Evolutionary conservation across 2,888 invertebrate genomes (phyloP).

Genomic region (Andrena marginata): DNA sequence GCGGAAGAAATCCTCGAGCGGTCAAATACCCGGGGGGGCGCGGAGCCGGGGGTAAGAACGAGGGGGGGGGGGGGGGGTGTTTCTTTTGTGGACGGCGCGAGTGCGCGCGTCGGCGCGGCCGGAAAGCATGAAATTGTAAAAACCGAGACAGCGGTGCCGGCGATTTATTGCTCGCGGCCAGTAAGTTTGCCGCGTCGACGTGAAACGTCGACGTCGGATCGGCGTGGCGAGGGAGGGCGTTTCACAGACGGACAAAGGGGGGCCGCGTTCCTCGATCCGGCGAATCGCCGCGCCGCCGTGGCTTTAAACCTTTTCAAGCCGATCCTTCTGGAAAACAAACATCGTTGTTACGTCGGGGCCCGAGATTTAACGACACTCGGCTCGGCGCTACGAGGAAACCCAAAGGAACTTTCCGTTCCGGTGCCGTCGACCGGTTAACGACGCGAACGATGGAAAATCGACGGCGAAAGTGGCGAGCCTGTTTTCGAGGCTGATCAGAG

Average conservation of each 20-base stretch:
- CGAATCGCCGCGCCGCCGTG: background rate
- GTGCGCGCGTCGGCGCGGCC: slow-evolving; percentile 30
- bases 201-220: background rate
- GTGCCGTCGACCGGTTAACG: background rate
- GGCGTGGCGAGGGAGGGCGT: background rate
- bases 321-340: slow-evolving; percentile 12
- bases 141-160: slow-evolving; percentile 12
- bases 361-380: background rate
- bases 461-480: background rate
- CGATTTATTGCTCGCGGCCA: slow-evolving; percentile 24
- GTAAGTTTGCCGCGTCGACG: background rate
- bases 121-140: slow-evolving; percentile 39
- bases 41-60: background rate
- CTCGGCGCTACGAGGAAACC: background rate
- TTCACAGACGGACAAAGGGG: slow-evolving; percentile 19
- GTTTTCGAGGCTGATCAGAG: slow-evolving; percentile 38
- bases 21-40: slow-evolving; percentile 72
- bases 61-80: background rate
- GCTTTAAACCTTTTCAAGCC: background rate
- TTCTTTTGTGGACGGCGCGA: slow-evolving; percentile 34
- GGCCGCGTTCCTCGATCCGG: slow-evolving; percentile 9
- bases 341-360: background rate
- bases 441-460: slow-evolving; percentile 6
- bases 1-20: slow-evolving; percentile 75
- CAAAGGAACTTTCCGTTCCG: background rate